Conservation (phyloP, 1,140 invertebrate species). For the Pseudomyrmex sp. region DNA sequence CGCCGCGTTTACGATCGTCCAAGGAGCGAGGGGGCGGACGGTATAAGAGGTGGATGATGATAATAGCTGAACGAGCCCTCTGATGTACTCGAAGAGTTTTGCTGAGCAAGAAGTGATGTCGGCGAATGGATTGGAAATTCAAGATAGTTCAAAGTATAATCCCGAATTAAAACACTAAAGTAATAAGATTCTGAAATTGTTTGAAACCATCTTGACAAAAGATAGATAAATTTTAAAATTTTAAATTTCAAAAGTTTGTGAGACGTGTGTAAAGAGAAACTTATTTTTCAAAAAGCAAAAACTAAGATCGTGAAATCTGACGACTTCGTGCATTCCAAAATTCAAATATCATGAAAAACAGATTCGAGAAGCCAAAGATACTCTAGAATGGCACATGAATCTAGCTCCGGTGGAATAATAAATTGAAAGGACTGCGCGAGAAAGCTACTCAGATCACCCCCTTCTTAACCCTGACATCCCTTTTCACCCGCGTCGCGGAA, state of each 20-base stretch:
- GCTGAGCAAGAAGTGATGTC: background rate
- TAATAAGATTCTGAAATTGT: background rate
- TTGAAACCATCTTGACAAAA: background rate
- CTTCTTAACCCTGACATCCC: conserved; percentile 47
- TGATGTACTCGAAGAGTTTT: conserved; percentile 27
- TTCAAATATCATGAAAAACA: conserved; percentile 26
- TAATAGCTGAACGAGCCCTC: conserved; percentile 27
- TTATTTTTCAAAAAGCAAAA: background rate
- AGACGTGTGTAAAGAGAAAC: background rate
- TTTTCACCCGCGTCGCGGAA: conserved; percentile 62
- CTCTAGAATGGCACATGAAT: conserved; percentile 33
- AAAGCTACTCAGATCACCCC: conserved; percentile 26
- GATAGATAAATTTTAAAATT: background rate
- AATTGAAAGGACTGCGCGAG: conserved; percentile 50
- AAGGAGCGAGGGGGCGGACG: conserved; percentile 1
- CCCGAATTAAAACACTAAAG: background rate
- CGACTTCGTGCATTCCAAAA: conserved; percentile 25
- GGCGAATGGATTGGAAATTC: conserved; percentile 36
- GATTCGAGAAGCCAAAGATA: conserved; percentile 34
- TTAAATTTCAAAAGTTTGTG: background rate
- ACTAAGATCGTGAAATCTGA: conserved; percentile 17
- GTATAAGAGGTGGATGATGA: conserved; percentile 37
- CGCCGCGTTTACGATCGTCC: conserved; percentile 45
- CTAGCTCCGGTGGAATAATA: conserved; percentile 51
- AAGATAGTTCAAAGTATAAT: background rate